A percentile compares a stretch with the other conserved stretches of the same genome.
These are phyloP conservation scores for Noctua janthina DNA, from an alignment of 2,888 invertebrate genomes.

Conservation along the genomic window DNA sequence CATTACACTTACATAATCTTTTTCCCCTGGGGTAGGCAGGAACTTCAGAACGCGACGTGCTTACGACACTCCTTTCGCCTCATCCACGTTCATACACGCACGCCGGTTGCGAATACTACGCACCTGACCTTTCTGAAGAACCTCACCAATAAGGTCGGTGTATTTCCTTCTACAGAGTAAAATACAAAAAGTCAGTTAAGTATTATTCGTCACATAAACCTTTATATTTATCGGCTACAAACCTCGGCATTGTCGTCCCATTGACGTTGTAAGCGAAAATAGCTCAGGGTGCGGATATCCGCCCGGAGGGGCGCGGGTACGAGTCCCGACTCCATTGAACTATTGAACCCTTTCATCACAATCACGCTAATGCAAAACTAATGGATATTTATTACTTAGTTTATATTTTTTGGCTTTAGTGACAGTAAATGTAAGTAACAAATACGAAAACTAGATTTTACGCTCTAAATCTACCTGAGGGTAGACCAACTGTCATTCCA, in stretches of 20 bases:
- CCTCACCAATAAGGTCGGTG: neutral
- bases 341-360: constrained; percentile 54
- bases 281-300: constrained; percentile 63
- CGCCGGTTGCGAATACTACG: neutral
- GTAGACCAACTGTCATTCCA: too few species aligned
- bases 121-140: neutral
- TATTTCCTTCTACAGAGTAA: neutral
- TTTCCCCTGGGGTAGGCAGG: neutral
- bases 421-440: neutral
- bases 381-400: constrained; percentile 53
- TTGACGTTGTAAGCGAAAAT: constrained; percentile 50
- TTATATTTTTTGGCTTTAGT: constrained; percentile 29
- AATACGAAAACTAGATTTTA: neutral
- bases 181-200: neutral
- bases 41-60: neutral
- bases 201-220: constrained; percentile 5
- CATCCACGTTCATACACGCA: neutral
- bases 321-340: constrained; percentile 49
- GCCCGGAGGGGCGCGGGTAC: constrained; percentile 58
- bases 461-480: neutral
- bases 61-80: neutral
- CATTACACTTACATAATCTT: neutral
- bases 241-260: constrained; percentile 39
- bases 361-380: constrained; percentile 58
- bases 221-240: constrained; percentile 32